These are phyloP conservation scores for Indicator maculatus DNA, from an alignment of 2,113 vertebrate genomes.

Conservation along the genomic window DNA sequence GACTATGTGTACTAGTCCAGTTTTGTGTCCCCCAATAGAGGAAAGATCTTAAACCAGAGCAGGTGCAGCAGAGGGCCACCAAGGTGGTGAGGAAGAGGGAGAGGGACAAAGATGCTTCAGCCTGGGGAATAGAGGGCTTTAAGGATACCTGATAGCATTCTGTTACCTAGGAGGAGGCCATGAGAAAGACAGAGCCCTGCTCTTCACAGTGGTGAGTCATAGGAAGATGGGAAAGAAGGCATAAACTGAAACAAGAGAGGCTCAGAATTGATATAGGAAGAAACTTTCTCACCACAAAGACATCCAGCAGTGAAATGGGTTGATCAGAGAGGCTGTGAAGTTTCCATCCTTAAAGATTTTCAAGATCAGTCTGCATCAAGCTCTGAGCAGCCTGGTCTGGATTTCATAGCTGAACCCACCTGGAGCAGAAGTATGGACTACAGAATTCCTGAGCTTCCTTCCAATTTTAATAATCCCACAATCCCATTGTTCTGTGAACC, in stretches of 20 bases:
- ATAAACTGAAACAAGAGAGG: neutral
- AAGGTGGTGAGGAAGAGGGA: neutral
- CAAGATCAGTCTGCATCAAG: neutral
- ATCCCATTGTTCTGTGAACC: neutral
- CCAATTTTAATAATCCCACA: neutral
- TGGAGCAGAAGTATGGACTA: neutral
- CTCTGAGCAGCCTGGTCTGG: neutral
- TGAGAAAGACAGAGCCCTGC: neutral
- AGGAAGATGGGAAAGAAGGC: neutral
- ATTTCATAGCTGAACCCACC: neutral
- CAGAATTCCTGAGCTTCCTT: neutral
- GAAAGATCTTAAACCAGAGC: neutral
- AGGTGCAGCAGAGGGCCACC: neutral
- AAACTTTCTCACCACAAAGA: neutral
- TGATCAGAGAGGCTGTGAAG: neutral
- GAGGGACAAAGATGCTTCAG: neutral
- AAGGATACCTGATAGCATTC: neutral
- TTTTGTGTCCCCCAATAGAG: neutral
- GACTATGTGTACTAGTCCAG: fast-evolving
- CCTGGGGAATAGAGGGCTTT: neutral
- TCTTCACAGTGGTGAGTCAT: neutral
- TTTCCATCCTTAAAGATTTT: neutral
- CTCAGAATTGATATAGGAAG: neutral
- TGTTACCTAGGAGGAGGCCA: neutral
- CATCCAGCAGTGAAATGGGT: neutral